Evolutionary conservation across 1,140 invertebrate genomes (phyloP), one percentile per base, ranked within the genome.

Genomic region (Nebria ingens): DNA sequence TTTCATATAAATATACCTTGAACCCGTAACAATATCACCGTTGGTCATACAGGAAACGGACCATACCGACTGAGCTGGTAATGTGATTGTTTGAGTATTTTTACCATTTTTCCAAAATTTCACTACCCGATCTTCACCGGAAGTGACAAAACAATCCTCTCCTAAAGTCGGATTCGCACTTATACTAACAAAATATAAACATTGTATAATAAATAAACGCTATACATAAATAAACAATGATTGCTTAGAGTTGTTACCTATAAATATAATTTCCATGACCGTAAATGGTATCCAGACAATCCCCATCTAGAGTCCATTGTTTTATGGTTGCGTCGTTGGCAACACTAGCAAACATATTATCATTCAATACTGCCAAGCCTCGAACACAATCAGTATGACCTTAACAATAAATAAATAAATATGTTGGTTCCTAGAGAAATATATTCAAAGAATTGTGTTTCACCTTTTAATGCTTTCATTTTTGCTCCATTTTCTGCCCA

Each of bases 321-420:
- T 85, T 81, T 13, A 97, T 76, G 2, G 85, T 80, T 0, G 86
- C 85, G 78, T 98, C 95, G 73, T 98, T 98, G 19, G 89, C 82
- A 66, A 89, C 92, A 23, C 91, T 94, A 6, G 86, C 56, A 69
- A 89, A 86, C 54, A 76, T 68, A 29, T 71, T 62, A 19, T 79
- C 73, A 52, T 77, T 79, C 2, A 93, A 67, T 1, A 84, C 76
- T 1, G 81, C 76, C 38, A 97, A 64, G 40, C 79, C 85, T 67
- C 95, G 74, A 0, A 98, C 91, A 76, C 92, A 95, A 67, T 98
- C 94, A 23, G 82, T 87, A 67, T 98, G 94, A 6, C 86, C 93
- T 77, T 75, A 64, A n/a, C n/a, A n/a, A n/a, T n/a, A n/a, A n/a
- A n/a, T n/a, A 53, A 79, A 56, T 40, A 51, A 60, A 56, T 53